Percentiles rank a stretch among this genome's conserved stretches.
Evolutionary conservation across 2,113 vertebrate species (phyloP).

Genomic region (Myrmophylax atrothorax): DNA sequence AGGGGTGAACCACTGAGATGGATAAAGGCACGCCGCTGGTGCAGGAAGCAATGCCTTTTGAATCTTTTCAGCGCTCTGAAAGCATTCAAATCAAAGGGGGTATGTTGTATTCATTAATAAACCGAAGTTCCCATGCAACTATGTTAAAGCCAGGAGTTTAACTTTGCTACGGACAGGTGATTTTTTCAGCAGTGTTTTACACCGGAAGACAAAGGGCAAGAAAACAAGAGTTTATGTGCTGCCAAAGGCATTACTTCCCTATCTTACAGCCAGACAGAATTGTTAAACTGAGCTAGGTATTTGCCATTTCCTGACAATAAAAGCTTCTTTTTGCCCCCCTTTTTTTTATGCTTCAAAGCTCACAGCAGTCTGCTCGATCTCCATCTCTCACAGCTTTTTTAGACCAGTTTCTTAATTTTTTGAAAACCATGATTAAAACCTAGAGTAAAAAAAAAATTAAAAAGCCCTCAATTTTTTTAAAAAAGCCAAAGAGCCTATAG

Average conservation of each 20-base stretch:
- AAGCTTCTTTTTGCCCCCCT: conserved; percentile 58
- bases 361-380: conserved; percentile 37
- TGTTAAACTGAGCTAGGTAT: conserved; percentile 69
- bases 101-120: conserved; percentile 84
- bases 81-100: conserved; percentile 82
- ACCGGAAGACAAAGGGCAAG: conserved; percentile 72
- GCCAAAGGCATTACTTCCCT: conserved; percentile 74
- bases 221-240: conserved; percentile 73
- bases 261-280: conserved; percentile 66
- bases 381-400: background rate
- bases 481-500: background rate
- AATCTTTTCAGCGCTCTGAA: conserved; percentile 81
- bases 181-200: conserved; percentile 71
- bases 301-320: conserved; percentile 65
- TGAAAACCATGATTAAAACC: background rate
- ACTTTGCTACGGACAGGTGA: conserved; percentile 80
- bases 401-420: background rate
- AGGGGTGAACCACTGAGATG: conserved; percentile 82
- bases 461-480: background rate
- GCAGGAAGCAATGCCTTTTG: conserved; percentile 83
- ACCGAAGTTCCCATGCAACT: conserved; percentile 78
- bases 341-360: conserved; percentile 63
- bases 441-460: background rate
- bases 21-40: conserved; percentile 82
- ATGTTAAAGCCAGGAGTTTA: conserved; percentile 77